Evolutionary conservation across 2,113 vertebrate species (phyloP).

Genomic region (Formicarius rufipectus): DNA sequence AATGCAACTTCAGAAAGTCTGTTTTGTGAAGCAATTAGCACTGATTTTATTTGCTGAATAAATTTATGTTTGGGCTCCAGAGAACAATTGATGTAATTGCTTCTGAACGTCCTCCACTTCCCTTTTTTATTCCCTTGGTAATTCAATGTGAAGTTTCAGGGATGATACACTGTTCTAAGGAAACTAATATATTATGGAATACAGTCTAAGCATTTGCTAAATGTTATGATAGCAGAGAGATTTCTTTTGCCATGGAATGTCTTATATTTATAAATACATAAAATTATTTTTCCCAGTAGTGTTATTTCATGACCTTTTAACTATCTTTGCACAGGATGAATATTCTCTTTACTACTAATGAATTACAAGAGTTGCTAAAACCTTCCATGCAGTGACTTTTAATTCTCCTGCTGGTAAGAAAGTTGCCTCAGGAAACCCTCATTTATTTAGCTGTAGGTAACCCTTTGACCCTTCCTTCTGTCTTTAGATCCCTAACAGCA

Average conservation of each 20-base stretch:
- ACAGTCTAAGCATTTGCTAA: not conserved
- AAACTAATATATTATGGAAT: not conserved
- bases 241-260: not conserved
- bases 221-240: not conserved
- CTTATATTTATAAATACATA: not conserved
- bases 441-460: not conserved
- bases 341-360: not conserved
- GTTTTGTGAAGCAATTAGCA: not conserved
- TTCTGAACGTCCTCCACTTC: not conserved
- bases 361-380: not conserved
- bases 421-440: not conserved
- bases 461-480: not conserved
- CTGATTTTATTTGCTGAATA: not conserved
- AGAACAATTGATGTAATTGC: not conserved
- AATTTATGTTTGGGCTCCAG: not conserved
- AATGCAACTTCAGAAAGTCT: not conserved
- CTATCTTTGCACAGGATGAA: not conserved
- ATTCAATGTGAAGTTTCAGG: not conserved
- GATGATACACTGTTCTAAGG: not conserved
- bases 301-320: conserved; percentile 6
- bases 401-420: not conserved
- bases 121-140: not conserved
- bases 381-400: not conserved
- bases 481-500: not conserved
- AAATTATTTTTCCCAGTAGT: not conserved